Conservation (phyloP, 2,113 vertebrate species). For the Rhinogobius similis region DNA sequence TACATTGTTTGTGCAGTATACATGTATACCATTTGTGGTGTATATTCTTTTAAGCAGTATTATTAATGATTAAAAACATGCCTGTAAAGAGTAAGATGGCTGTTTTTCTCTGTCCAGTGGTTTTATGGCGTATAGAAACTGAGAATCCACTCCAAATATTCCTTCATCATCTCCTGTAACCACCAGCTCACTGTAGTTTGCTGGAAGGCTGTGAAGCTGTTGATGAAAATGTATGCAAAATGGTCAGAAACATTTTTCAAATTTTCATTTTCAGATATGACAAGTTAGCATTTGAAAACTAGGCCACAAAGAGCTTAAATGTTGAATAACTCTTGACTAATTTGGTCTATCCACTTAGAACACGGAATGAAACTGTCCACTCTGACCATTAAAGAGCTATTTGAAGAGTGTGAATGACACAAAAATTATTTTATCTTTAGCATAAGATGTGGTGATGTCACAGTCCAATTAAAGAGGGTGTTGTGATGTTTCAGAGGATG, state of each 20-base stretch:
- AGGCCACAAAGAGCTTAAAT: slow-evolving; percentile 25
- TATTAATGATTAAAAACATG: slow-evolving; percentile 20
- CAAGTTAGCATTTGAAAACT: not conserved
- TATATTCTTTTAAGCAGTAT: not conserved
- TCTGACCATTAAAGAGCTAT: slow-evolving; percentile 36
- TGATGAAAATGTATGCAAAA: not conserved
- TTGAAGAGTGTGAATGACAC: slow-evolving; percentile 24
- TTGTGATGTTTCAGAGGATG: slow-evolving; percentile 21
- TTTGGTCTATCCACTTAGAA: slow-evolving; percentile 26
- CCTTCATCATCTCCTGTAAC: slow-evolving; percentile 73
- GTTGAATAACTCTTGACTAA: slow-evolving; percentile 22
- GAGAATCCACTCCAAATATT: slow-evolving; percentile 82
- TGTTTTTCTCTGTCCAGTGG: slow-evolving; percentile 85
- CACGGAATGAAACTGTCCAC: slow-evolving; percentile 35
- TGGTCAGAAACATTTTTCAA: not conserved
- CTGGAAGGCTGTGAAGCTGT: slow-evolving; percentile 71
- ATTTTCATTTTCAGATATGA: not conserved
- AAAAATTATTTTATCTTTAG: slow-evolving; percentile 24
- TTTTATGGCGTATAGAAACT: slow-evolving; percentile 79
- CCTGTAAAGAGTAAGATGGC: slow-evolving; percentile 81
- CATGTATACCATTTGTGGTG: not conserved
- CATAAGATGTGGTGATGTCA: slow-evolving; percentile 28
- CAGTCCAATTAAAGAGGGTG: slow-evolving; percentile 36
- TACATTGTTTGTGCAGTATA: not conserved
- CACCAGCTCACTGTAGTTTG: slow-evolving; percentile 69